Evolutionary conservation across 2,113 vertebrate genomes (phyloP), one percentile per base, ranked within the genome.

Genomic region (Peromyscus polionotus): DNA sequence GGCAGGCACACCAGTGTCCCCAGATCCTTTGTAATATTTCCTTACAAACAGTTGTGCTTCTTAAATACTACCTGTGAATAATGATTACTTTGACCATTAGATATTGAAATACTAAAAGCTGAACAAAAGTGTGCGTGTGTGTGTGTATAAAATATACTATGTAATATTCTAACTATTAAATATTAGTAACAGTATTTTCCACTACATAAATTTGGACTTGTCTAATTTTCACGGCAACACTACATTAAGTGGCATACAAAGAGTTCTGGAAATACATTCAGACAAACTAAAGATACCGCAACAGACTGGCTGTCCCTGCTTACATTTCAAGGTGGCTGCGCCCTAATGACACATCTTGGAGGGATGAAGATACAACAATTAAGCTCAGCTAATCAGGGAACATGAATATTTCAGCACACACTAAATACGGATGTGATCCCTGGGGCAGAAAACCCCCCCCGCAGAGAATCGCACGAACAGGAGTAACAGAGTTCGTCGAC

Each of bases 361-460:
- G 88, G 92, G 63, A 96, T 51, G 0, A 93, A 96, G 76, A 94
- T 79, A 54, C 72, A 88, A 86, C 88, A 95, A 86, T 96, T 95
- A 95, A 95, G 87, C 72, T 83, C 85, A 73, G 72, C 96, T 97
- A 90, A 97, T 97, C 91, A 95, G 91, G 68, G 45, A 68, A 75
- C 94, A 89, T 96, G 96, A 96, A 75, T 96, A 97, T 97, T 96
- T 97, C 42, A 97, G 61, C 0, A 0, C 90, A 72, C 57, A 63
- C 20, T 97, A 97, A 88, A 83, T 28, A 93, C 0, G 73, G 33
- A 59, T 90, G 83, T 88, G 88, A 91, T 91, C 59, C 31, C 88
- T 59, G 28, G 83, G 91, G 81, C 31, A 91, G 93, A 28, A 90
- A 45, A 39, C 80, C 92, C 88, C 70, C 45, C 45, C 45, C 45